phyloP scores from a whole-genome alignment of 2,113 vertebrate species.

The rat (Rattus norvegicus) region DNA sequence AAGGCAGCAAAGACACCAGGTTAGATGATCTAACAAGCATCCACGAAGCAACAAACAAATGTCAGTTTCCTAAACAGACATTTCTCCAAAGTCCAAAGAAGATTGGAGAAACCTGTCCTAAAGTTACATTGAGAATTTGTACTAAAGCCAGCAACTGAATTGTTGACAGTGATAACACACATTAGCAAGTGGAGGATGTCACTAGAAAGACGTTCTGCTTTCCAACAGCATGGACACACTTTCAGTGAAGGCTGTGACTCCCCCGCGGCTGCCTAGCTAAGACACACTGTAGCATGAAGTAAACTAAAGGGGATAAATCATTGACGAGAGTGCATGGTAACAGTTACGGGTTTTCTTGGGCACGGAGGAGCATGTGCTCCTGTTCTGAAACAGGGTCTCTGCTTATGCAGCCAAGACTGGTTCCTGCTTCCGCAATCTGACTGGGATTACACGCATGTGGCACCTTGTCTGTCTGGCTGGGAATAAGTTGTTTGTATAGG shows the following conservation, averaged over 20 bases:
- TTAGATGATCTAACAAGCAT: neutral
- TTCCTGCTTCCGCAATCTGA: neutral
- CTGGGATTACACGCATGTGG: too few relatives aligned
- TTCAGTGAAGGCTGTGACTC: neutral
- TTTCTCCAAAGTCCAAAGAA: slow-evolving; percentile 36
- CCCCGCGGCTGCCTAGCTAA: neutral
- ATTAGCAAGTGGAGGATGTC: neutral
- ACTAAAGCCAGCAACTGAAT: slow-evolving; percentile 26
- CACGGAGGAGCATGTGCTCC: neutral
- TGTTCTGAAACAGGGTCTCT: neutral
- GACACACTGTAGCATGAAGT: neutral
- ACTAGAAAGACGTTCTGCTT: neutral
- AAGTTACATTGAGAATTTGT: neutral
- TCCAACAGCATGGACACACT: neutral
- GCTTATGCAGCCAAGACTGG: neutral
- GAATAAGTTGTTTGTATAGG: slow-evolving; percentile 13
- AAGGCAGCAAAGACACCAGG: neutral
- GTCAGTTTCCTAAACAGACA: neutral
- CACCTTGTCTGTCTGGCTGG: neutral
- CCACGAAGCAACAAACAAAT: neutral
- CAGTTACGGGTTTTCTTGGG: neutral
- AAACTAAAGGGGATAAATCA: slow-evolving; percentile 2
- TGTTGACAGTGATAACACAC: neutral
- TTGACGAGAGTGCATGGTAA: neutral
- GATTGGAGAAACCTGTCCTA: slow-evolving; percentile 21